Evolutionary conservation across 2,797 vertebrate species (phyloP).

Genomic region (Epinephelus coioides): DNA sequence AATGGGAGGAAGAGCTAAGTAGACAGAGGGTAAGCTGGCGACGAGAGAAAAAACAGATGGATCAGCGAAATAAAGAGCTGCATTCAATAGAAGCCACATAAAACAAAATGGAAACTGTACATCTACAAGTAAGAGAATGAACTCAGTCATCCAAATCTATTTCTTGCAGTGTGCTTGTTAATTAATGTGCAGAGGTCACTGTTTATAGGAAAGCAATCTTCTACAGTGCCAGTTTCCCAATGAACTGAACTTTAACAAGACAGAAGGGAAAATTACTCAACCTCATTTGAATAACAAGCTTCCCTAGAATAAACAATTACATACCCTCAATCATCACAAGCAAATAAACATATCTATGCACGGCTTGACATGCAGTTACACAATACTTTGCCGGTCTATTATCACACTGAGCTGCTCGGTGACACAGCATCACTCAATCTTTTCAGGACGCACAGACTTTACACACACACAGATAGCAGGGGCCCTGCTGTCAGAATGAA

Average conservation of each 20-base stretch:
- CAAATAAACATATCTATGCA: constrained; percentile 66
- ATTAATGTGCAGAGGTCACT: constrained; percentile 39
- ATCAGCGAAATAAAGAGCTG: constrained; percentile 22
- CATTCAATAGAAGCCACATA: not conserved
- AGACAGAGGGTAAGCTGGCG: constrained; percentile 7
- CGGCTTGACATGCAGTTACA: constrained; percentile 48
- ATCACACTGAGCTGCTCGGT: constrained; percentile 31
- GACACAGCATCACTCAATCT: constrained; percentile 47
- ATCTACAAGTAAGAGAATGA: constrained; percentile 21
- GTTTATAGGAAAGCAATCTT: constrained; percentile 60
- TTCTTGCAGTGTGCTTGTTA: constrained; percentile 27
- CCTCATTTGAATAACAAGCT: constrained; percentile 65
- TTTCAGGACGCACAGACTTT: constrained; percentile 53
- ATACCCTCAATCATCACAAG: constrained; percentile 56
- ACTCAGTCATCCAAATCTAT: constrained; percentile 9
- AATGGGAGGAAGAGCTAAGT: not conserved
- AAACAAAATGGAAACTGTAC: constrained; percentile 32
- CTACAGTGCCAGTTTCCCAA: constrained; percentile 38
- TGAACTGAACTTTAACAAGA: constrained; percentile 59
- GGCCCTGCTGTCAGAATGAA: constrained; percentile 54
- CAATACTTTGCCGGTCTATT: constrained; percentile 47
- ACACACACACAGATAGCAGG: constrained; percentile 28
- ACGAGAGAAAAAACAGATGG: constrained; percentile 18
- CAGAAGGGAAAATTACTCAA: constrained; percentile 49
- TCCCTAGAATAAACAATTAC: constrained; percentile 67